Conservation (phyloP, 1,140 invertebrate species). For the Sitobion miscanthi region DNA sequence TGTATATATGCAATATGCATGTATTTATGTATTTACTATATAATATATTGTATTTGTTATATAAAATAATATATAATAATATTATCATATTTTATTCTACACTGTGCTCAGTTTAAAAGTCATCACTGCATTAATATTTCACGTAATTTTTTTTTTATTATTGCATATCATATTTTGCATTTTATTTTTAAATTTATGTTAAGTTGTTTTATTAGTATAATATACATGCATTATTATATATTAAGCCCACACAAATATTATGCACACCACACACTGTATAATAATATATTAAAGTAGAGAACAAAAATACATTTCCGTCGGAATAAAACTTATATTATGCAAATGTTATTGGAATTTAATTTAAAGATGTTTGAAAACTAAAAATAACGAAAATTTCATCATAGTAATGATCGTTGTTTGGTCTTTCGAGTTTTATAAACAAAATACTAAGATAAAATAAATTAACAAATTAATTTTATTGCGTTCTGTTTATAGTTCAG, state of each 20-base stretch:
- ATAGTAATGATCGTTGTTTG: too few relatives aligned
- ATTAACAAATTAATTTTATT: neutral
- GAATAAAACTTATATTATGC: neutral
- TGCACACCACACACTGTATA: neutral
- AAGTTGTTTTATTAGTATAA: neutral
- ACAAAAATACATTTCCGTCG: neutral
- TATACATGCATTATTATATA: neutral
- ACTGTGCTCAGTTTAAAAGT: neutral
- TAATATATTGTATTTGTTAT: neutral
- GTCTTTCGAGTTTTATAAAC: neutral
- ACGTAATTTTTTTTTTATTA: neutral
- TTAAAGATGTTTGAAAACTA: neutral
- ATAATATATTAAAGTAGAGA: neutral
- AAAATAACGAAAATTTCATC: slow-evolving; percentile 24
- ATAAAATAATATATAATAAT: too few relatives aligned
- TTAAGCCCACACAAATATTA: neutral
- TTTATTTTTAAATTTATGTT: neutral
- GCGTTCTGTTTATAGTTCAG: slow-evolving; percentile 59
- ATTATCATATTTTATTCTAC: neutral
- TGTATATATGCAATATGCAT: too few relatives aligned
- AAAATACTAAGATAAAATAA: neutral
- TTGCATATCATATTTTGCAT: neutral
- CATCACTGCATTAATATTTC: neutral
- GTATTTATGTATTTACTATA: too few relatives aligned
- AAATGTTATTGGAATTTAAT: slow-evolving; percentile 30